Base-by-base conservation (phyloP, 2,888 invertebrate species). In the Stenchaetothrips biformis region DNA sequence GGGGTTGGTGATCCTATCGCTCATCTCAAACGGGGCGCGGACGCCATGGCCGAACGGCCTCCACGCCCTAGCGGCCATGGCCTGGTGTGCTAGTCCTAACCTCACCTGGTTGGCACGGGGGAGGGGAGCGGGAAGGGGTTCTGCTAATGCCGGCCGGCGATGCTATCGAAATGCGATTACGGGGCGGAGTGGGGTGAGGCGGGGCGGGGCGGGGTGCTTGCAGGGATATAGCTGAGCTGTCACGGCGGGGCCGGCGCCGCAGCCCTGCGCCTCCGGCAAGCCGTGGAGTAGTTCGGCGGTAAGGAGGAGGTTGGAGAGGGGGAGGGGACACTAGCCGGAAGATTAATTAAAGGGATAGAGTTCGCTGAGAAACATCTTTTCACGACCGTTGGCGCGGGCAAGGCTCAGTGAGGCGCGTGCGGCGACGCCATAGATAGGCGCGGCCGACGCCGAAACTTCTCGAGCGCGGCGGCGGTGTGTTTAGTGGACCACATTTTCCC, bases 121-220 rank as follows among this genome's bases (percentile, higher is more conserved):
- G 16, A 53, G 53, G 18, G 13, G 53, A 16, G 53, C 2, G 2
- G 53, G 53, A 16, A 53, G 53, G 16, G 53, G 53, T 16, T 53
- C 53, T 53, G 53, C 53, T 53, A 53, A 53, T 7, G 8, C 53
- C 53, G 53, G 53, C 53, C 53, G 18, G 53, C 53, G 53, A 53
- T 53, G 53, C 53, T 53, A 53, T 53, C 53, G 53, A 53, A 53
- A 53, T 53, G 53, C 53, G 53, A 53, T 53, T 53, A 53, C 53
- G 53, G 53, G 18, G 53, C 1, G 53, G 13, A 13, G 53, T 11
- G 13, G 53, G 11, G 53, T 18, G 18, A 9, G 53, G 53, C 53
- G 11, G 53, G 53, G 53, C 0, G 13, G 11, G 53, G 53, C 4
- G 53, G 4, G 53, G 13, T 4, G 53, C 13, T 53, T 9, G 13